These are phyloP conservation scores for Strongylocentrotus purpuratus DNA, from an alignment of 35 echinoderm and acorn worm genomes.

Conservation along the genomic window DNA sequence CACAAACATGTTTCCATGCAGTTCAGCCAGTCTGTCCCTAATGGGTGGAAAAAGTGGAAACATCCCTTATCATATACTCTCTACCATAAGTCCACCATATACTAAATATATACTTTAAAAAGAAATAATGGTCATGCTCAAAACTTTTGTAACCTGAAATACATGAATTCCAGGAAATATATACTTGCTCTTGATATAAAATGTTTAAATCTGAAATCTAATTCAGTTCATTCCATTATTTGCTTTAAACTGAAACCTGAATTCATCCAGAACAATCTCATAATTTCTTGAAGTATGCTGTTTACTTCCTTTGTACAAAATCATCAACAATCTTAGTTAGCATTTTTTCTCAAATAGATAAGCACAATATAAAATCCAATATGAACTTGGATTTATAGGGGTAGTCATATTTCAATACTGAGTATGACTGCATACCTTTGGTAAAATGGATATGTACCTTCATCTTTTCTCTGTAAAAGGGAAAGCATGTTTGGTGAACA, in stretches of 20 bases:
- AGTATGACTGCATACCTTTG: no score
- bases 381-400: no score
- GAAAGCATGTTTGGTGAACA: no score
- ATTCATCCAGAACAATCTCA: neutral
- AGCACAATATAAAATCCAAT: no score
- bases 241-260: neutral
- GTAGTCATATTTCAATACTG: no score
- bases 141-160: neutral
- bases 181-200: neutral
- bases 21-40: conserved; percentile 82
- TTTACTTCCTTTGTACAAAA: no score
- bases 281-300: no score
- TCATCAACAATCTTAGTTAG: neutral
- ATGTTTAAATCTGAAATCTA: neutral
- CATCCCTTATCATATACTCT: neutral
- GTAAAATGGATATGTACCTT: no score
- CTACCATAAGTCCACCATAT: no score
- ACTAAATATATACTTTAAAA: no score
- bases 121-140: neutral
- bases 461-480: no score
- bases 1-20: conserved; percentile 97
- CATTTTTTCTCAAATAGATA: no score
- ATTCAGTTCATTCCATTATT: neutral
- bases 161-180: neutral
- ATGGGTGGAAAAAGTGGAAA: neutral